Conservation (phyloP, 2,797 vertebrate species). For the Semaprochilodus insignis region DNA sequence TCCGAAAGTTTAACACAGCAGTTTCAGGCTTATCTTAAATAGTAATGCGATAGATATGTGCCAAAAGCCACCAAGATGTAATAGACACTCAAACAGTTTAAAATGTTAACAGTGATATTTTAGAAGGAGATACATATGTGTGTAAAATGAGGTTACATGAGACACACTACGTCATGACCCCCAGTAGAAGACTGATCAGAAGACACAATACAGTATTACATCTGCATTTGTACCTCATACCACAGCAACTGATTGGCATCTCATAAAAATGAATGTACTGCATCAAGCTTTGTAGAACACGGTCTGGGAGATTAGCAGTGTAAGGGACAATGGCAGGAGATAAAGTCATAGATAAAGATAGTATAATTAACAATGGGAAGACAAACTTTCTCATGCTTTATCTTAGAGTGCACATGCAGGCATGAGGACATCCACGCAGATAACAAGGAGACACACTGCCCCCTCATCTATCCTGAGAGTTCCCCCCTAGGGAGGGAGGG, state of each 20-base stretch:
- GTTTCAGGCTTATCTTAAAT: no score
- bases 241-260: no score
- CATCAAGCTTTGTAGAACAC: background rate
- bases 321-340: background rate
- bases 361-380: background rate
- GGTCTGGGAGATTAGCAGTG: background rate
- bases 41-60: no score
- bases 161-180: no score
- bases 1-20: background rate
- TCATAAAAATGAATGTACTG: background rate
- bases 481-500: no score
- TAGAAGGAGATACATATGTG: no score
- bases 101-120: no score
- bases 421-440: background rate
- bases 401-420: slow-evolving; percentile 12
- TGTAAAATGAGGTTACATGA: no score
- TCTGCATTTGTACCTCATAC: background rate
- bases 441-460: slow-evolving; percentile 6
- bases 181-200: no score
- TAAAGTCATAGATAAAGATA: background rate
- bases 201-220: no score
- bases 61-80: no score
- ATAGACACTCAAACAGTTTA: no score
- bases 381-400: slow-evolving; percentile 20
- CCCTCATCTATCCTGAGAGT: background rate